These are phyloP conservation scores for Porites rus DNA, from an alignment of 92 coral and sea anemone species.

Conservation along the genomic window DNA sequence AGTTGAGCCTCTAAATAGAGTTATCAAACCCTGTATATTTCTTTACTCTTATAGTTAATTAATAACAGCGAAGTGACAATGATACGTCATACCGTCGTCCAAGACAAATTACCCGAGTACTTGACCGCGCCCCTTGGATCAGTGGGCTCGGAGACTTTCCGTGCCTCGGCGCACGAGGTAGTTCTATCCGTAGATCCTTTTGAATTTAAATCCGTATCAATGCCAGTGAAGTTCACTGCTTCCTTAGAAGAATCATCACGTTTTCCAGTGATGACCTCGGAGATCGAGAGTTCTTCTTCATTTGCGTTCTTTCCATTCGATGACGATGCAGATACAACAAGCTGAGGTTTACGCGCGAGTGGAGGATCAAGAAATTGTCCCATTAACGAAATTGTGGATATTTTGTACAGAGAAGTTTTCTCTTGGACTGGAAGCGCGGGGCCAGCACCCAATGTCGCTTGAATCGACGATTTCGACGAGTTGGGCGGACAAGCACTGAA, in stretches of 20 bases:
- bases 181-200: slow-evolving; percentile 4
- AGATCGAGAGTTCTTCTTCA: not conserved
- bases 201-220: not conserved
- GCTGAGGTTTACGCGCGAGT: slow-evolving; percentile 67
- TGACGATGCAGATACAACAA: not conserved
- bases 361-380: slow-evolving; percentile 84
- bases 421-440: slow-evolving; percentile 64
- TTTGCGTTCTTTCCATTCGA: not conserved
- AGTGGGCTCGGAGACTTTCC: slow-evolving; percentile 23
- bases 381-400: slow-evolving; percentile 80
- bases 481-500: slow-evolving; percentile 92
- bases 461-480: slow-evolving; percentile 43
- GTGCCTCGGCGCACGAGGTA: slow-evolving; percentile 12
- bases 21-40: not conserved
- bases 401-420: slow-evolving; percentile 66
- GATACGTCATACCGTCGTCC: slow-evolving; percentile 26
- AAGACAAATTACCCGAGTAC: slow-evolving; percentile 14
- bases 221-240: not conserved
- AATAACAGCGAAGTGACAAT: not conserved
- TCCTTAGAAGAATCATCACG: slow-evolving; percentile 4
- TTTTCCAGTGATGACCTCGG: not conserved
- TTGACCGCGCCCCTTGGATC: slow-evolving; percentile 32
- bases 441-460: not conserved
- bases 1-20: too few species aligned
- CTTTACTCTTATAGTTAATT: not conserved